Evolutionary conservation across 1,140 invertebrate genomes (phyloP), one percentile per base, ranked within the genome.

Genomic region (Drosophila mayri): DNA sequence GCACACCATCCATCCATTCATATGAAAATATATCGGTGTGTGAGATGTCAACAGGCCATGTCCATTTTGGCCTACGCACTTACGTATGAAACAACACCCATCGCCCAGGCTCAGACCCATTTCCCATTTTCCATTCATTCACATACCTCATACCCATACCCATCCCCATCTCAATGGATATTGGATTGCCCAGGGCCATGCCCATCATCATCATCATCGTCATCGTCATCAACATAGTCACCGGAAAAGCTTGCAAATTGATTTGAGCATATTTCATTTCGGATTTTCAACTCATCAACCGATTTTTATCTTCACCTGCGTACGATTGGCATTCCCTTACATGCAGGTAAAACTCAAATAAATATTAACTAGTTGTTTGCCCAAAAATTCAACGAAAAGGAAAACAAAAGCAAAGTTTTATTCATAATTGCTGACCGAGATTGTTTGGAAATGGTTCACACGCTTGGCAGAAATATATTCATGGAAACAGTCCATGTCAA

Each of bases 191-290:
- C 43, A 44, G 20, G 43, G 41, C 40, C 63, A 47, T 22, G 43
- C 43, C 43, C 44, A 46, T 22, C 44, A 46, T 46, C 44, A 14
- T 14, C 35, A 5, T 14, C 64, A 55, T n/a, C 52, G 55, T 18
- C 67, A 30, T 38, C 38, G 16, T 25, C 46, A 60, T 37, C 54
- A 54, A 46, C 63, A 41, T 25, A 63, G 71, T 62, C 62, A 77
- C 62, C 60, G 57, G 50, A 52, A 73, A 60, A 66, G 65, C 60
- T 75, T 74, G 81, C 43, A 76, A 86, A 88, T 86, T 88, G 79
- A 86, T 86, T 86, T 30, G 47, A 59, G 73, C 81, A 84, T 84
- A 84, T 84, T 79, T 79, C 38, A 81, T 71, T 64, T 64, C 68
- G 62, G 60, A 41, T 68, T 79, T 78, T 64, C 47, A 57, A 65